phyloP scores from a whole-genome alignment of 2,888 invertebrate species.

The Eutolmus rufibarbis region DNA sequence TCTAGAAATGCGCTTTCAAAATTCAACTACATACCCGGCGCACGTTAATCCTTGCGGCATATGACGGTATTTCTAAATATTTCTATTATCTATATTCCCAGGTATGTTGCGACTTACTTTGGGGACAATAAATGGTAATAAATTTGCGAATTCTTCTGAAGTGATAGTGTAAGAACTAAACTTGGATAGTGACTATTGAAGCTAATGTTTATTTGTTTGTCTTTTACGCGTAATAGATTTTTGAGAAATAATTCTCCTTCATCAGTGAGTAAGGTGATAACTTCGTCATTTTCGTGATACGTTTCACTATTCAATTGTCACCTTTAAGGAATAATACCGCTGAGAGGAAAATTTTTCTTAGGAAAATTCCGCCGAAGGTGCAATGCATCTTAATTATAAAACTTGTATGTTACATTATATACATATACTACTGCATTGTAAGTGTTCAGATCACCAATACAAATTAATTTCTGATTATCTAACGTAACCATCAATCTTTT shows the following conservation, averaged over 20 bases:
- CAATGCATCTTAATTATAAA: not conserved
- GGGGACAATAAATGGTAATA: not conserved
- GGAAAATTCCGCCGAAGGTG: not conserved
- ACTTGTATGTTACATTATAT: not conserved
- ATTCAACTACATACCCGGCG: not conserved
- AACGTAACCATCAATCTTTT: not conserved
- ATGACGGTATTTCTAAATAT: not conserved
- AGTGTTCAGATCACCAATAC: not conserved
- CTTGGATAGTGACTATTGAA: not conserved
- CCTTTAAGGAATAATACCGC: not conserved
- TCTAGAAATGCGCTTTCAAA: slow-evolving; percentile 15
- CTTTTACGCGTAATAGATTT: not conserved
- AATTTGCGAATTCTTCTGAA: not conserved
- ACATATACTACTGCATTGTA: not conserved
- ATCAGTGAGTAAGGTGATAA: not conserved
- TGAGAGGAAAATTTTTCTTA: not conserved
- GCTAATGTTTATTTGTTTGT: not conserved
- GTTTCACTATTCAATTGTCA: not conserved
- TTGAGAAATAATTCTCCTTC: not conserved
- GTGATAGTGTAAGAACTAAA: not conserved
- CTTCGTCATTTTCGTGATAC: not conserved
- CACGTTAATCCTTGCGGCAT: not conserved
- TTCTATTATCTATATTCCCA: not conserved
- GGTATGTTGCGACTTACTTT: not conserved
- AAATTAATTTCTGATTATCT: not conserved